A percentile compares a stretch with the other conserved stretches of the same genome.
phyloP scores from a whole-genome alignment of 2,113 vertebrate genomes.

The Archocentrus centrarchus region DNA sequence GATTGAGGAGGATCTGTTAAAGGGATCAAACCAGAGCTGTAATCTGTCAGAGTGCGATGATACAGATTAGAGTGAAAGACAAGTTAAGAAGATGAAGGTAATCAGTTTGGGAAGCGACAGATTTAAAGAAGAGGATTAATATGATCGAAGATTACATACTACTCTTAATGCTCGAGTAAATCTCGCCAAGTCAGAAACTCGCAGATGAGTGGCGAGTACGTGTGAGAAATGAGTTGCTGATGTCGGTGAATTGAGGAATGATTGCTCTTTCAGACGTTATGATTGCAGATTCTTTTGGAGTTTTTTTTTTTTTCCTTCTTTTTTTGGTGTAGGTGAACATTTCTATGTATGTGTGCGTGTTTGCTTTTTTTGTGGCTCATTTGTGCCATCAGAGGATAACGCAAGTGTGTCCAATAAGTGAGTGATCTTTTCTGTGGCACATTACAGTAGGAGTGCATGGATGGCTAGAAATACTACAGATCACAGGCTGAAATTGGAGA shows the following conservation, averaged over 20 bases:
- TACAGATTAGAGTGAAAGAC: constrained; percentile 62
- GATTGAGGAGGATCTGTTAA: constrained; percentile 42
- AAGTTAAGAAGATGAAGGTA: constrained; percentile 69
- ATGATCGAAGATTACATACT: constrained; percentile 56
- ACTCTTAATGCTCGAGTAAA: constrained; percentile 29
- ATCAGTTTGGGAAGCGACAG: constrained; percentile 66
- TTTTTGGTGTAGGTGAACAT: constrained; percentile 7
- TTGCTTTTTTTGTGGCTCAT: constrained; percentile 32
- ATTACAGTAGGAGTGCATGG: constrained; percentile 25
- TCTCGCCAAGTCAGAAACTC: constrained; percentile 37
- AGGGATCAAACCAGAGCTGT: constrained; percentile 54
- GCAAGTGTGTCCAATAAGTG: constrained; percentile 53
- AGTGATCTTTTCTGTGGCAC: constrained; percentile 54
- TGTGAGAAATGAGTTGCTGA: constrained; percentile 32
- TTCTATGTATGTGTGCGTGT: neutral
- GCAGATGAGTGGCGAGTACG: neutral
- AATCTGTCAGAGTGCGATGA: constrained; percentile 61
- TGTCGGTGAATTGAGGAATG: constrained; percentile 54
- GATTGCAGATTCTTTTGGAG: constrained; percentile 49
- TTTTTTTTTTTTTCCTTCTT: neutral
- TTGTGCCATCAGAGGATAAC: constrained; percentile 31
- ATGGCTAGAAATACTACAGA: constrained; percentile 48
- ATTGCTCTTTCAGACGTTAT: constrained; percentile 60
- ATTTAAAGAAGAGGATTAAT: constrained; percentile 69
- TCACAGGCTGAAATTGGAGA: constrained; percentile 33